Percentiles rank a stretch among this genome's conserved stretches.
phyloP scores from a whole-genome alignment of 1,140 invertebrate genomes.

The Goniozus legneri region DNA sequence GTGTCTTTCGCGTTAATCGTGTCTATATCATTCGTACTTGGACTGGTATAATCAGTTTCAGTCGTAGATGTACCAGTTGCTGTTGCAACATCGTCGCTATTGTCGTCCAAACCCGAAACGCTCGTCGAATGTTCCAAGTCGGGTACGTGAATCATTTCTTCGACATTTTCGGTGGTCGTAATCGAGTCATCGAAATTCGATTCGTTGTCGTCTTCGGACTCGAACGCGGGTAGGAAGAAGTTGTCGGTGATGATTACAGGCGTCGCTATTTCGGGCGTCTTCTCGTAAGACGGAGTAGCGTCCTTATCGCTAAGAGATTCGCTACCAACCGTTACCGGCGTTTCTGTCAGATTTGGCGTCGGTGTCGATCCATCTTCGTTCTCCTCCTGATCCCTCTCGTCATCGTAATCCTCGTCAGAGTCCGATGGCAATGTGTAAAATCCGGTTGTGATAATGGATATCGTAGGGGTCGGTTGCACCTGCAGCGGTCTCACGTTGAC shows the following conservation, averaged over 20 bases:
- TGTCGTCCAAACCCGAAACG: background rate
- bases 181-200: conserved; percentile 26
- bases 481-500: conserved; percentile 41
- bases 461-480: conserved; percentile 32
- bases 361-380: background rate
- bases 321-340: conserved; percentile 30
- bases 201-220: conserved; percentile 26
- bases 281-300: conserved; percentile 12
- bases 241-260: conserved; percentile 52
- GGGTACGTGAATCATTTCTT: background rate
- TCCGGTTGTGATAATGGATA: conserved; percentile 49
- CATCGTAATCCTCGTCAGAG: conserved; percentile 31
- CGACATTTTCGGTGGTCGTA: background rate
- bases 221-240: conserved; percentile 41
- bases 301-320: conserved; percentile 20
- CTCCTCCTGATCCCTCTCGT: conserved; percentile 16
- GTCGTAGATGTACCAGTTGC: background rate
- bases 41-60: background rate
- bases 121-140: conserved; percentile 3
- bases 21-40: background rate
- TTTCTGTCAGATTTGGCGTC: conserved; percentile 25
- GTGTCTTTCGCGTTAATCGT: background rate
- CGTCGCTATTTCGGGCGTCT: too few relatives aligned
- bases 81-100: background rate
- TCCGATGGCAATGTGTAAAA: conserved; percentile 41